phyloP scores from a whole-genome alignment of 1,140 invertebrate genomes.

The Homarus americanus region DNA sequence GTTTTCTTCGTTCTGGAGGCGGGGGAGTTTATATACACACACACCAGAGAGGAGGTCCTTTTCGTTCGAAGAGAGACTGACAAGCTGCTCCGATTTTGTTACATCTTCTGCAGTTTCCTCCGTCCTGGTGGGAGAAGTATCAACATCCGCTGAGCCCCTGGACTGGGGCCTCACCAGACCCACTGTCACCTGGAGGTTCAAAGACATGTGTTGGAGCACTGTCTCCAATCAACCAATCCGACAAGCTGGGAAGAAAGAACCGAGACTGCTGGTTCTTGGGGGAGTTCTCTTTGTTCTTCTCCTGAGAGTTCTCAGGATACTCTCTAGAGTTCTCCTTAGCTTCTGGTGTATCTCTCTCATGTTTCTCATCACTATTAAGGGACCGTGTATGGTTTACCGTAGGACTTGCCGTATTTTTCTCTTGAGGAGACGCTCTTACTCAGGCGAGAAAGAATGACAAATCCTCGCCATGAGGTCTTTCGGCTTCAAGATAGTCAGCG shows the following conservation, averaged over 20 bases:
- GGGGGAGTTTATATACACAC: background rate
- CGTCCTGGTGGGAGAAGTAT: background rate
- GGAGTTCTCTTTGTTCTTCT: background rate
- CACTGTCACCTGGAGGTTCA: too few species aligned
- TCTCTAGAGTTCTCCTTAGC: background rate
- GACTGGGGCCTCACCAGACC: too few species aligned
- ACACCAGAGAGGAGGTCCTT: background rate
- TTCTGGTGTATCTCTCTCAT: background rate
- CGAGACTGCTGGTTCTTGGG: background rate
- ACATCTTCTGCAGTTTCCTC: background rate
- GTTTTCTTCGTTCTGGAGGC: background rate
- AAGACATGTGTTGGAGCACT: too few species aligned
- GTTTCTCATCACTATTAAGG: background rate
- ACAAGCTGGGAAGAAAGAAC: background rate
- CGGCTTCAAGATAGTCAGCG: background rate
- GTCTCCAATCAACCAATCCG: background rate
- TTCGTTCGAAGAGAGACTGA: background rate
- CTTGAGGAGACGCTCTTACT: conserved; percentile 25
- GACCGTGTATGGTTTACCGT: background rate
- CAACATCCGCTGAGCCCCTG: background rate
- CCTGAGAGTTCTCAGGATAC: background rate
- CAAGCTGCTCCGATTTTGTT: background rate
- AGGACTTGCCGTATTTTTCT: conserved; percentile 28
- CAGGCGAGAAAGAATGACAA: conserved; percentile 39
- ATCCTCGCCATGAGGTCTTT: conserved; percentile 13